Evolutionary conservation across 2,888 invertebrate species (phyloP), one percentile per base, ranked within the genome.

Genomic region (Temnothorax ravouxi): DNA sequence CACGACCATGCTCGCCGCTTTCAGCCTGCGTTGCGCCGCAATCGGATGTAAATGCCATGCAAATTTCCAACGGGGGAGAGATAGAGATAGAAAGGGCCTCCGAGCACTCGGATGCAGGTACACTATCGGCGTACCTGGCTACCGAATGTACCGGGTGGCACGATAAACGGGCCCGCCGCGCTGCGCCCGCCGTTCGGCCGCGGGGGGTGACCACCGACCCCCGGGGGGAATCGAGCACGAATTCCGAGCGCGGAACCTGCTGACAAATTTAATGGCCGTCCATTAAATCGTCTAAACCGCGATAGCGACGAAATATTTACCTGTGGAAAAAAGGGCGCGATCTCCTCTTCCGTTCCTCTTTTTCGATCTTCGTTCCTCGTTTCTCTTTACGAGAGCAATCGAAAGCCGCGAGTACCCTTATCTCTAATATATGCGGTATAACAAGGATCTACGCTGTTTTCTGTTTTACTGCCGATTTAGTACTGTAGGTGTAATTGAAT

Each of bases 31-130:
- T 88, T 84, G 86, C 86, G 83, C 88, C 89, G 91, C 92, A 92
- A 93, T 93, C 92, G 90, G 91, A 93, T 93, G 93, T 92, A 93
- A 93, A 93, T 93, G 92, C 90, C 88, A 93, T 93, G 93, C 92
- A 93, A 93, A 93, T 93, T 92, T 92, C 80, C 89, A 80, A 84
- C 77, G 59, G 85, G 87, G 76, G 76, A 56, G 79, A 56, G 64
- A 85, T 64, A 71, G 75, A 86, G 76, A 81, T 61, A 85, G 85
- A 85, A 79, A 83, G 59, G 67, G 77, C 52, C 76, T 66, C 52
- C 25, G 79, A 59, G 71, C 79, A 79, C 76, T 84, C 67, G 85
- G 86, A 80, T 84, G 81, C 89, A 87, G 88, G 87, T 84, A 86
- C 87, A 85, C 87, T 88, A 88, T 87, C 88, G 82, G 85, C 50